phyloP scores from a whole-genome alignment of 2,888 invertebrate species.

The Sialis lutaria region DNA sequence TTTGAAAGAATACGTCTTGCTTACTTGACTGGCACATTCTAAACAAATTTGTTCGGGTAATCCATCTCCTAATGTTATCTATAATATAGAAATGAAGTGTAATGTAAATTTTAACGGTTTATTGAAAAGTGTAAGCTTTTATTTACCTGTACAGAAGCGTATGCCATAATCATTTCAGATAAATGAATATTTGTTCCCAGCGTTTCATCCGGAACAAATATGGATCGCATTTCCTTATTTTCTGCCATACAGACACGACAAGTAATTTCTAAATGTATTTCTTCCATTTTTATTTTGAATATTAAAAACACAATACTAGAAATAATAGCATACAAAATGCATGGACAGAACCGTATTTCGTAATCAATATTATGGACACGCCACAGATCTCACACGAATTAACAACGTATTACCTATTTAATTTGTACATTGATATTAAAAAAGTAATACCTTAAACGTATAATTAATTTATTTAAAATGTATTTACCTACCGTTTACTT shows the following conservation, averaged over 20 bases:
- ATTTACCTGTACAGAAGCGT: slow-evolving; percentile 22
- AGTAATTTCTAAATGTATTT: slow-evolving; percentile 12
- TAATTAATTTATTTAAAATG: too few species aligned
- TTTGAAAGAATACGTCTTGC: slow-evolving; percentile 31
- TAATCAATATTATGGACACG: too few species aligned
- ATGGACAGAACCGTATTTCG: too few species aligned
- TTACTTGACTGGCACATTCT: slow-evolving; percentile 31
- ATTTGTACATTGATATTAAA: too few species aligned
- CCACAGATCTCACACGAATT: too few species aligned
- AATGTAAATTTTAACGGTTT: neutral
- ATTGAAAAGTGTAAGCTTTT: slow-evolving; percentile 1
- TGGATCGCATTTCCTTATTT: slow-evolving; percentile 21
- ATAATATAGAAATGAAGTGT: slow-evolving; percentile 9
- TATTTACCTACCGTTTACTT: too few species aligned
- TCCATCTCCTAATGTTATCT: slow-evolving; percentile 31
- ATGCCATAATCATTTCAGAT: slow-evolving; percentile 25
- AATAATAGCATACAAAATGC: too few species aligned
- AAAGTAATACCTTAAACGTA: too few species aligned
- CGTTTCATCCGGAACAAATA: slow-evolving; percentile 19
- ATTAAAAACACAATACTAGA: neutral
- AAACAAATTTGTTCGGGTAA: slow-evolving; percentile 40
- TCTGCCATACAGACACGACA: slow-evolving; percentile 23
- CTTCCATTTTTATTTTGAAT: slow-evolving; percentile 1
- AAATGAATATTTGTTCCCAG: slow-evolving; percentile 19
- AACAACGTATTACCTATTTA: too few species aligned